These are phyloP conservation scores for Papilio dardanus DNA, from an alignment of 1,140 invertebrate genomes.

Conservation along the genomic window DNA sequence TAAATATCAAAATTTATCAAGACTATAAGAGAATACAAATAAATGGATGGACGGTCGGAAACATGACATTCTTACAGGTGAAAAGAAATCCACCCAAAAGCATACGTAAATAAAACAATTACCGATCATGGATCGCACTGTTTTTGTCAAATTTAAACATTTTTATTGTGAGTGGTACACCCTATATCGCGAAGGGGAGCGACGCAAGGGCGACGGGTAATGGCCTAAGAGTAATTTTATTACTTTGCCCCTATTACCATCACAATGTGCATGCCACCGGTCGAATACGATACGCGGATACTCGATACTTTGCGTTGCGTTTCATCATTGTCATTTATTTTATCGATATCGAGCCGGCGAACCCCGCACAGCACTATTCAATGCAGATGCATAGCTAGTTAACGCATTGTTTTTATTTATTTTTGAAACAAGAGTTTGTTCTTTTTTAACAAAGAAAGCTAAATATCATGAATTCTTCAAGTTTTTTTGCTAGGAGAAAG, in stretches of 20 bases:
- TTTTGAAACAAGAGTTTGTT: background rate
- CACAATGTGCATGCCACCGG: conserved; percentile 75
- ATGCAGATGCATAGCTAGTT: background rate
- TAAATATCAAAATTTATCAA: background rate
- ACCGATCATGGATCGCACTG: conserved; percentile 53
- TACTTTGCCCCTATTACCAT: conserved; percentile 81
- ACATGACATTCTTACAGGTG: too few species aligned
- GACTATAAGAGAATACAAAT: background rate
- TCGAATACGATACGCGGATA: conserved; percentile 65
- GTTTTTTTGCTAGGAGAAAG: conserved; percentile 32
- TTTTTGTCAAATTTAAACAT: conserved; percentile 62
- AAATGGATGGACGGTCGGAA: too few species aligned
- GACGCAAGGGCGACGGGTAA: conserved; percentile 71
- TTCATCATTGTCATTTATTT: conserved; percentile 58
- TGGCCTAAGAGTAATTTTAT: conserved; percentile 82
- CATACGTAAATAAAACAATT: conserved; percentile 59
- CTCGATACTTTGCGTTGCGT: conserved; percentile 57
- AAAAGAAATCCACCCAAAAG: background rate
- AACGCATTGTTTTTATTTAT: background rate
- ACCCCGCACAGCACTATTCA: conserved; percentile 8
- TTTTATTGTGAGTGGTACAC: conserved; percentile 69
- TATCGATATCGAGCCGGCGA: conserved; percentile 52
- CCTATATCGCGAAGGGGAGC: conserved; percentile 61
- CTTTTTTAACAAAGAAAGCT: background rate
- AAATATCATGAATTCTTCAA: background rate